Base-by-base conservation (phyloP, 2,888 invertebrate genomes). In the Calliopum simillimum region DNA sequence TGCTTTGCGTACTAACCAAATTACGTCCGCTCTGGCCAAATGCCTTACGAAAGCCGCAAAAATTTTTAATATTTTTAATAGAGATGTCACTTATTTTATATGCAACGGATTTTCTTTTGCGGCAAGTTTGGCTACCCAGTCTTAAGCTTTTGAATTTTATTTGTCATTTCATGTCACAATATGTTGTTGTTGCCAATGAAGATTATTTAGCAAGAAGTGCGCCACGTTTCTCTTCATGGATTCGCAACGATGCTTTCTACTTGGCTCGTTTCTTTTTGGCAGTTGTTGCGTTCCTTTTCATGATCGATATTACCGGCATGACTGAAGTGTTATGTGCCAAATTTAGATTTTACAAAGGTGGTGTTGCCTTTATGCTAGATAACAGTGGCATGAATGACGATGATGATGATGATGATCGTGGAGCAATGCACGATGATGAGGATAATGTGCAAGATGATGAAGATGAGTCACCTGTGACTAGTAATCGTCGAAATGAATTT, bases 81-180 rank as follows among this genome's bases (percentile, higher is more conserved):
- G 79, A 80, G 65, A 16, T 79, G 47, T 23, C 71, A 1, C 25
- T 79, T 2, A 76, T 78, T 13, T 58, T 81, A 3, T 79, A 76
- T 58, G 68, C 75, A 46, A 74, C 76, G 4, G 80, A 81, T 70
- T 65, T 79, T 8, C 19, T 79, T 11, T 44, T 81, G 44, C 75
- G 80, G 21, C 76, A 79, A 49, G 44, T 79, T 19, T 81, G 82
- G 82, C 73, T 82, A 47, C 79, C 79, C 11, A 61, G 75, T 44
- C 68, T 81, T 23, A 76, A 74, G 43, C 21, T 76, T 6, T 69
- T 80, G 33, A 73, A 79, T 61, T 71, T 63, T 14, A 14, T 73
- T 4, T 80, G 79, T 33, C 64, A 74, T n/a, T 75, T 74, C 19
- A 13, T 77, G n/a, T 75, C 74, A 8, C 75, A 73, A 14, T 74